Base-by-base conservation (phyloP, 1,140 invertebrate species). In the Delia radicum region DNA sequence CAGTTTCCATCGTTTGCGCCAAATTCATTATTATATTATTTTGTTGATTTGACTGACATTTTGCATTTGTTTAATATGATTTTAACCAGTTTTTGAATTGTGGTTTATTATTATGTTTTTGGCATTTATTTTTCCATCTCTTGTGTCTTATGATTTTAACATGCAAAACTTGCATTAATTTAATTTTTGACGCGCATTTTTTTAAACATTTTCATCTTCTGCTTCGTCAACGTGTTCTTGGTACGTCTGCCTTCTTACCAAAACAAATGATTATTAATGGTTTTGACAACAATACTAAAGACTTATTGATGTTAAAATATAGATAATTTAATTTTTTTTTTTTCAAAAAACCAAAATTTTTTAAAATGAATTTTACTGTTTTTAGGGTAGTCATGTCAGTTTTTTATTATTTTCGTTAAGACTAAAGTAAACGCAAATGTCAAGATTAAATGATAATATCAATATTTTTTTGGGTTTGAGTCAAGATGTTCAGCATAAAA, bases 121-220 rank as follows among this genome's bases (percentile, higher is more conserved):
- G 3, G 3, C 8, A 42, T n/a, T 55, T 18, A 55, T 55, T 55
- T 55, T 55, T n/a, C 3, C 48, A 55, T 21, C 3, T 21, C 48
- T 55, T 55, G 48, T n/a, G n/a, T n/a, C n/a, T n/a, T n/a, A 55
- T 55, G 48, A 55, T 55, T 55, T 55, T 18, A 69, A 69, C 65
- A 69, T 69, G 65, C 65, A 69, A 69, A 69, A 69, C 65, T 69
- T 69, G 65, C 65, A 69, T 69, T 69, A 69, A 69, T 69, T 69
- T 69, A 24, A 69, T 18, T 69, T 69, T 33, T 69, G 65, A 18
- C 31, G 29, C 29, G 29, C 21, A 26, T 63, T 63, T 63, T 63
- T 29, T 63, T 21, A 3, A 4, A 18, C 29, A 18, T 7, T 69
- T 63, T 55, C 29, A 28, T 67, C 65, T 21, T n/a, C 21, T 29